Evolutionary conservation across 1,140 invertebrate genomes (phyloP).

Genomic region (Ceratosolen solmsi): DNA sequence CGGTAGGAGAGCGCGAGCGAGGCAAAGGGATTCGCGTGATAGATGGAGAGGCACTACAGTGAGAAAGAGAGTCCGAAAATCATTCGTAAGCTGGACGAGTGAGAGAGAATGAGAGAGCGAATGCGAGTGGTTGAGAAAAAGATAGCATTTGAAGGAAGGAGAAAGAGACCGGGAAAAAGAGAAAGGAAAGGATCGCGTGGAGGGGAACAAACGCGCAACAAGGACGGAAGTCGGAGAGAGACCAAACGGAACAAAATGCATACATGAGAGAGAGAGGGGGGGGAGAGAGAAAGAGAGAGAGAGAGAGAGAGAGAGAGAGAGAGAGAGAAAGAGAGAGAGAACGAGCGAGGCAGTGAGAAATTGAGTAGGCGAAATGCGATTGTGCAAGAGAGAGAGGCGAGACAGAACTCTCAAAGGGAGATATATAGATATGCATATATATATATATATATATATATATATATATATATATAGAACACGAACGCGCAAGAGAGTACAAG

Average conservation of each 20-base stretch:
- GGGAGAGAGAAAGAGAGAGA: conserved; percentile 39
- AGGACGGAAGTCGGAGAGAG: conserved; percentile 52
- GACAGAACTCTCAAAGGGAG: conserved; percentile 1
- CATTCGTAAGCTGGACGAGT: conserved; percentile 43
- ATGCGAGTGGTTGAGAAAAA: conserved; percentile 43
- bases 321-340: conserved; percentile 49
- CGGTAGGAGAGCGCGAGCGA: conserved; percentile 57
- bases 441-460: too few relatives aligned
- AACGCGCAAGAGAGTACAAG: conserved; percentile 23
- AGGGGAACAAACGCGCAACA: conserved; percentile 50
- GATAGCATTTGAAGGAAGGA: conserved; percentile 12
- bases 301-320: conserved; percentile 35
- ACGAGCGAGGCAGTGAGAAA: conserved; percentile 44
- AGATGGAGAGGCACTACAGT: conserved; percentile 47
- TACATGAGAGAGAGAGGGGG: conserved; percentile 30
- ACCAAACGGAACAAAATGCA: conserved; percentile 40
- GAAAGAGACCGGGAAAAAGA: conserved; percentile 42
- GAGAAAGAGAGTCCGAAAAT: conserved; percentile 48
- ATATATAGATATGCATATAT: background rate
- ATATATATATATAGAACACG: too few relatives aligned
- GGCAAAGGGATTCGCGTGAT: conserved; percentile 54
- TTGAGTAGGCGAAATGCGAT: conserved; percentile 47
- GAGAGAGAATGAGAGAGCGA: conserved; percentile 52
- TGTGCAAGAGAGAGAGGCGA: conserved; percentile 44
- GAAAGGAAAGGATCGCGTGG: conserved; percentile 49